Base-by-base conservation (phyloP, 2,113 vertebrate genomes). In the Oreochromis aureus region DNA sequence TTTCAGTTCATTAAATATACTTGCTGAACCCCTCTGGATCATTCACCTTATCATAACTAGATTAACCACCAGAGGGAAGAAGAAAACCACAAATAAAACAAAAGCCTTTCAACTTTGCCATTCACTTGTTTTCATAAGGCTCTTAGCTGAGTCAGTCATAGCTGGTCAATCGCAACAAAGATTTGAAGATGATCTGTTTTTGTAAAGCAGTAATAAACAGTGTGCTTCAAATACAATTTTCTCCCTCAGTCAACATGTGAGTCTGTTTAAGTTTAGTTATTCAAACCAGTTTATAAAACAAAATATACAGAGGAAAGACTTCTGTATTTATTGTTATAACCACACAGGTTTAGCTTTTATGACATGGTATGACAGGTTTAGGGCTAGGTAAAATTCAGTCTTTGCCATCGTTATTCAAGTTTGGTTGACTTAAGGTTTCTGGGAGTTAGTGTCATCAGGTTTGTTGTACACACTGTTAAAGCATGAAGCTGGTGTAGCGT, bases 61-160 rank as follows among this genome's bases (percentile, higher is more conserved):
- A 69, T 69, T 41, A 69, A 41, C 63, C 63, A 69, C 34, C 63
- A 69, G 63, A 69, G 63, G 63, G 63, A 15, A 39, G 63, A 69
- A 41, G 34, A 22, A 22, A 41, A 3, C 34, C 34, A 69, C 63
- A 41, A 69, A 69, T 69, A 5, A 41, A 69, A 69, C 19, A 69
- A 8, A 69, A 69, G 11, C 19, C 2, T 39, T 3, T 18, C 15
- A 6, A 1, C 24, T 59, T 59, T 16, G 18, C 34, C 18, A 66
- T 2, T 69, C 63, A 69, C 63, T 41, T 0, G 19, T 22, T 39
- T 69, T 41, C 63, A 13, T 4, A 0, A 39, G 63, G 34, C 19
- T 66, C 32, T 66, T 1, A 39, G 34, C 61, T 1, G 10, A 66
- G 34, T 66, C 34, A 13, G 36, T 22, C 19, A 22, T 69, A 69